Conservation (phyloP, 2,113 vertebrate species). For the Nicator chloris region DNA sequence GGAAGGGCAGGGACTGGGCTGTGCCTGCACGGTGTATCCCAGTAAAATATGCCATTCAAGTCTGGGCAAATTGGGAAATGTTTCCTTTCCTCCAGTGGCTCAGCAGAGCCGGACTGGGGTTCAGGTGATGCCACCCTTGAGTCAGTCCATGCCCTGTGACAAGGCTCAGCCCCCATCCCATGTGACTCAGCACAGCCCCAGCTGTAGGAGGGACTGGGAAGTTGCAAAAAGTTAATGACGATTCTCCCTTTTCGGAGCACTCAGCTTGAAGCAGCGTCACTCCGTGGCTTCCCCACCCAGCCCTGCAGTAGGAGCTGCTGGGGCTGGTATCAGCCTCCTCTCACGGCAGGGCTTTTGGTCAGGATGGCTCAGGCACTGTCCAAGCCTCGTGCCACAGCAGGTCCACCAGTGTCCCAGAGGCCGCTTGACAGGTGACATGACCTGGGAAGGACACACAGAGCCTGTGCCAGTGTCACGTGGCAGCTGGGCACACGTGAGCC, state of each 20-base stretch:
- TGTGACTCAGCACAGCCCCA: slow-evolving; percentile 22
- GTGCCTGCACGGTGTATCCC: not conserved
- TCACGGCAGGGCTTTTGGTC: not conserved
- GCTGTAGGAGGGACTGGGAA: not conserved
- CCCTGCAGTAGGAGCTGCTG: not conserved
- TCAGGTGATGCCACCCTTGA: not conserved
- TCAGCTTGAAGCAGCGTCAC: not conserved
- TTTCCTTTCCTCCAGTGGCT: not conserved
- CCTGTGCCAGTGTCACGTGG: rapidly evolving
- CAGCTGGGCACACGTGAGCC: not conserved
- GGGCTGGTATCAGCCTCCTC: not conserved
- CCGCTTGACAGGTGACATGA: rapidly evolving
- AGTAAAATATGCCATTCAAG: not conserved
- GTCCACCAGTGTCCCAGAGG: not conserved
- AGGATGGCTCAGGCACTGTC: not conserved
- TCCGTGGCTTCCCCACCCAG: slow-evolving; percentile 30
- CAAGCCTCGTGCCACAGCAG: not conserved
- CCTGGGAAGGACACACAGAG: rapidly evolving
- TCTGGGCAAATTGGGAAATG: not conserved
- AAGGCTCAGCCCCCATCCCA: not conserved
- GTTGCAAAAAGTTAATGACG: slow-evolving; percentile 12
- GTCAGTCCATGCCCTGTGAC: not conserved
- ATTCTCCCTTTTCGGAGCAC: not conserved
- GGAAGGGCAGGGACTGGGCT: not conserved
- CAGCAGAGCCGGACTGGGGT: not conserved